Evolutionary conservation across 2,888 invertebrate genomes (phyloP).

Genomic region (Octonoba sinensis): DNA sequence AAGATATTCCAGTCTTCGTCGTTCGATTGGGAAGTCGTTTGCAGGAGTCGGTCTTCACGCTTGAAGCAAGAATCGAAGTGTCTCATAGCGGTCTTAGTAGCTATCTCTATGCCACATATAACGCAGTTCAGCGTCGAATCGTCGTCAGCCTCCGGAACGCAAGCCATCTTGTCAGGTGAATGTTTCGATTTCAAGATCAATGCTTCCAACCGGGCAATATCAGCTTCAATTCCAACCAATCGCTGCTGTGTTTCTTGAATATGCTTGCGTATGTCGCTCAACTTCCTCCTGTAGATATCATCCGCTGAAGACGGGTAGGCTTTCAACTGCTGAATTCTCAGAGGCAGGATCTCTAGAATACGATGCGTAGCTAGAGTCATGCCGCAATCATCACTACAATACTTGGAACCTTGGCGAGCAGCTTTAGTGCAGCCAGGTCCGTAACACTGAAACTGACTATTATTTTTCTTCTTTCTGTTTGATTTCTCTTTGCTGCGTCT

Average conservation of each 20-base stretch:
- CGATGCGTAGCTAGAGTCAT: constrained; percentile 19
- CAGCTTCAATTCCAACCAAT: constrained; percentile 2
- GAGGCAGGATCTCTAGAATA: constrained; percentile 34
- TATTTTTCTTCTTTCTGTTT: neutral
- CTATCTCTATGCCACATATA: constrained; percentile 32
- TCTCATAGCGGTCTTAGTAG: neutral
- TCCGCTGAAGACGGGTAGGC: constrained; percentile 26
- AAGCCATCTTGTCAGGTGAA: neutral
- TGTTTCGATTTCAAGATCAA: constrained; percentile 3
- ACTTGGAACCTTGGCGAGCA: constrained; percentile 29
- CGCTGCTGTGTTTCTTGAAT: neutral
- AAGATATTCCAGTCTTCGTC: constrained; percentile 44
- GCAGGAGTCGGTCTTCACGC: constrained; percentile 20
- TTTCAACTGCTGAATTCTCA: constrained; percentile 24
- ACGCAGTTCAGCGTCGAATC: constrained; percentile 6
- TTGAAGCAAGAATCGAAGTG: constrained; percentile 39
- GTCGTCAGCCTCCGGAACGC: constrained; percentile 4
- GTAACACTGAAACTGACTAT: constrained; percentile 14
- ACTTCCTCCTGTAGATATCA: constrained; percentile 17
- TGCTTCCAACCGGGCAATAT: constrained; percentile 12
- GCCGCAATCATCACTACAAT: constrained; percentile 38
- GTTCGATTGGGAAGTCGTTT: constrained; percentile 9
- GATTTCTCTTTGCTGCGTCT: neutral
- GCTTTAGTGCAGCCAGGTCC: constrained; percentile 34
- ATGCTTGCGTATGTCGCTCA: constrained; percentile 15